Conservation (phyloP, 2,888 invertebrate species). For the Iphiclides podalirius region DNA sequence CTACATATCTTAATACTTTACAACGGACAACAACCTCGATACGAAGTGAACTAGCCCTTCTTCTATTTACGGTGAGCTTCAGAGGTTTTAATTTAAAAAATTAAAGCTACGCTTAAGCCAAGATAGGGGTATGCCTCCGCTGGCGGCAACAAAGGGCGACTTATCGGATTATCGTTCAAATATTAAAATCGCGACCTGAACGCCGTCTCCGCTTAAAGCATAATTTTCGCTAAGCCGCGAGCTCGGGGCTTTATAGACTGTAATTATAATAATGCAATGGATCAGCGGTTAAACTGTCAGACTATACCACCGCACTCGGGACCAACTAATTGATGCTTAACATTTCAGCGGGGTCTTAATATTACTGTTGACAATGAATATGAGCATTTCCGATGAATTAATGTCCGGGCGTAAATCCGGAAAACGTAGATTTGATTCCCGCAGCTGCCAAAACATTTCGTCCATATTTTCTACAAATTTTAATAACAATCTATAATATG, state of each 20-base stretch:
- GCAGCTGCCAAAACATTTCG: too few species aligned
- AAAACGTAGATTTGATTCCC: too few species aligned
- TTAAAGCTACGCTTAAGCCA: conserved; percentile 5
- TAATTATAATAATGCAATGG: background rate
- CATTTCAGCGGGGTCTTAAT: too few species aligned
- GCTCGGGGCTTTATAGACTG: conserved; percentile 1
- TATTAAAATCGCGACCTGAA: conserved; percentile 37
- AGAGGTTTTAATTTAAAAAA: conserved; percentile 13
- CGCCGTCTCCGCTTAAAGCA: conserved; percentile 7
- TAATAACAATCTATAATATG: too few species aligned
- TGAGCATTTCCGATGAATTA: too few species aligned
- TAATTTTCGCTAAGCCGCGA: conserved; percentile 10
- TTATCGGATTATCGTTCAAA: conserved; percentile 31
- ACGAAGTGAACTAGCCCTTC: background rate
- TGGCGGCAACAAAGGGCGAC: conserved; percentile 29
- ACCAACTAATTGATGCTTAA: too few species aligned
- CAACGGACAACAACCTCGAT: background rate
- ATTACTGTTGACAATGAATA: too few species aligned
- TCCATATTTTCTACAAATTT: too few species aligned
- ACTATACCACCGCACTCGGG: too few species aligned
- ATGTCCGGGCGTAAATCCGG: too few species aligned
- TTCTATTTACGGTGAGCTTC: background rate
- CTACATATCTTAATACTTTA: too few species aligned
- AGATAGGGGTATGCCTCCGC: conserved; percentile 8
- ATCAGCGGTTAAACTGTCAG: too few species aligned